phyloP scores from a whole-genome alignment of 23 tunicate species.

The Styela plicata region DNA sequence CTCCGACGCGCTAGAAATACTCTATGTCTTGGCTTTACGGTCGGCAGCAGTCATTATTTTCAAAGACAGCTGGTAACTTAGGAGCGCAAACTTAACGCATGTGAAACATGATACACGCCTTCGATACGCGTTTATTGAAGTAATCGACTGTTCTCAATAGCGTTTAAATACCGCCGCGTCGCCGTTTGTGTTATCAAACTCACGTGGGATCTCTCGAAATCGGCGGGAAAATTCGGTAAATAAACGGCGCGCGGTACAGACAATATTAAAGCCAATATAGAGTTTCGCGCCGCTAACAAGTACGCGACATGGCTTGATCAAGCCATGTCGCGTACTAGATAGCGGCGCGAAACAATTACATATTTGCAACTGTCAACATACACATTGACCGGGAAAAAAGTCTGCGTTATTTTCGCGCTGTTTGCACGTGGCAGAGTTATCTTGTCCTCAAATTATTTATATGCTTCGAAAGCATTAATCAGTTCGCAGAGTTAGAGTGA shows the following conservation, averaged over 20 bases:
- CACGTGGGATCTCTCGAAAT: slow-evolving; percentile 1
- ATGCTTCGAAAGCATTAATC: neutral
- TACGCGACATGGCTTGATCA: too few species aligned
- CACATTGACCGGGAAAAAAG: neutral
- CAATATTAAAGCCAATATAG: neutral
- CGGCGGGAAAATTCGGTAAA: slow-evolving; percentile 27
- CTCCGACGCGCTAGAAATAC: too few species aligned
- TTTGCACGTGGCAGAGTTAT: neutral
- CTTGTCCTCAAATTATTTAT: neutral
- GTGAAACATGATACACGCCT: neutral
- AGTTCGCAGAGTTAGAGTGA: too few species aligned
- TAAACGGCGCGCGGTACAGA: neutral
- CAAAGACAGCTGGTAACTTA: neutral
- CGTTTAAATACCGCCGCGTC: neutral
- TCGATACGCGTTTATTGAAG: neutral
- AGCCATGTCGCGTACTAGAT: too few species aligned
- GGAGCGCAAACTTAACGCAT: neutral
- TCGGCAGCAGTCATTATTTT: too few species aligned
- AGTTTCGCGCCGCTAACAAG: too few species aligned
- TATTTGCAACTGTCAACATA: neutral
- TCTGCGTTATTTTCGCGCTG: neutral
- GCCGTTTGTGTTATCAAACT: neutral
- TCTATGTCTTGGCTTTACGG: too few species aligned
- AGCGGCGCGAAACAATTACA: neutral
- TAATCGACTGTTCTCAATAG: neutral